Conservation (phyloP, 1,140 invertebrate genomes). For the Parapsyche elsis region DNA sequence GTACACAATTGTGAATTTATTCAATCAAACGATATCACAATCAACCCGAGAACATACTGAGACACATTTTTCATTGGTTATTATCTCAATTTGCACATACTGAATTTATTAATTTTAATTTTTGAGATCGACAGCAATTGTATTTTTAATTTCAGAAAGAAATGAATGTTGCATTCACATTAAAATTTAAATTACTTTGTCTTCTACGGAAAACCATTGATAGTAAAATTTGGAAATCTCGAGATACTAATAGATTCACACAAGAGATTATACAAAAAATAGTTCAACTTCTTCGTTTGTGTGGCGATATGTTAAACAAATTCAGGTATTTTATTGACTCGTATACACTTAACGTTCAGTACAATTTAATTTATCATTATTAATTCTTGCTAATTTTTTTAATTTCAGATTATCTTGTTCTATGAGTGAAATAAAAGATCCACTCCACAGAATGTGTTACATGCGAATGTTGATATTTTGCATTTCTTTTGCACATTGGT, state of each 20-base stretch:
- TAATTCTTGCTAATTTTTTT: too few relatives aligned
- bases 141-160: constrained; percentile 55
- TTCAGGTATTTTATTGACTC: constrained; percentile 60
- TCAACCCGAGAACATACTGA: constrained; percentile 39
- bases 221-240: constrained; percentile 28
- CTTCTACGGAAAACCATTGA: constrained; percentile 46
- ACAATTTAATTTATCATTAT: too few relatives aligned
- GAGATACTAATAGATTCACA: constrained; percentile 40
- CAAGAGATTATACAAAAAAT: constrained; percentile 51
- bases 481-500: constrained; percentile 57
- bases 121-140: neutral
- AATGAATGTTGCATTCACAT: constrained; percentile 57
- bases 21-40: constrained; percentile 55
- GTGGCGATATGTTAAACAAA: constrained; percentile 64
- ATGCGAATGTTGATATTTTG: constrained; percentile 57
- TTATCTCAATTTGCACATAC: neutral
- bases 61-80: constrained; percentile 35
- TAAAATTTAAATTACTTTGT: constrained; percentile 57
- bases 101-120: neutral
- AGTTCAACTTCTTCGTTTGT: constrained; percentile 43
- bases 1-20: constrained; percentile 60
- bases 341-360: too few relatives aligned
- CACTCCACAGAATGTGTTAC: constrained; percentile 57
- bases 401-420: constrained; percentile 59
- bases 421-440: constrained; percentile 56